Base-by-base conservation (phyloP, 2,888 invertebrate genomes). In the Apodemia duryi region DNA sequence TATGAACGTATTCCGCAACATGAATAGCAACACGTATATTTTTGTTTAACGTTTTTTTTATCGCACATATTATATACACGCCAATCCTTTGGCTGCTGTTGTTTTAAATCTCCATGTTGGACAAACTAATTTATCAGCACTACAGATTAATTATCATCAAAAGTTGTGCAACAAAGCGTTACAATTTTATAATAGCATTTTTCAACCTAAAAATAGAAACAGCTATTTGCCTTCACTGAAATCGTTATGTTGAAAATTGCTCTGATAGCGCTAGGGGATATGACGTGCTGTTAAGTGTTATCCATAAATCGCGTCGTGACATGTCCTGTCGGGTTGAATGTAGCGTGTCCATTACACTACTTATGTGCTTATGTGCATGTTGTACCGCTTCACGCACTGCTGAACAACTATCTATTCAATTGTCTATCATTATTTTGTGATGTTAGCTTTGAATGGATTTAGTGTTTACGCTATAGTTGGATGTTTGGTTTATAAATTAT, bases 261-360 rank as follows among this genome's bases (percentile, higher is more conserved):
- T 49, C 49, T 61, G 64, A 64, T 64, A 61, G 64, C 61, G 61
- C 51, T 61, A 38, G 61, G 63, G 63, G 52, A 63, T 82, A 83
- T 85, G 83, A 85, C 86, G 84, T 85, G 83, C 81, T 75, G 80
- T 77, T 84, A 85, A 84, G 82, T 83, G 82, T 78, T 74, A 76
- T 73, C 82, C 73, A 83, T 85, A 84, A 86, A 86, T 85, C 76
- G 76, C 72, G 73, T 71, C 77, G 77, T 81, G 85, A 78, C 84
- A 79, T 75, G 77, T 74, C 70, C 81, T 80, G 83, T 83, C 84
- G 74, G 73, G 73, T 77, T 72, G 78, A 74, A 76, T 80, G 82
- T 83, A 80, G 82, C 81, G 77, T 84, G 82, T 80, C 77, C 74
- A 76, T 57, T 57, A 57, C 57, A 57, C 75, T 70, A 75, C 73